Conservation (phyloP, 2,888 invertebrate genomes). For the Boloria euphrosyne region DNA sequence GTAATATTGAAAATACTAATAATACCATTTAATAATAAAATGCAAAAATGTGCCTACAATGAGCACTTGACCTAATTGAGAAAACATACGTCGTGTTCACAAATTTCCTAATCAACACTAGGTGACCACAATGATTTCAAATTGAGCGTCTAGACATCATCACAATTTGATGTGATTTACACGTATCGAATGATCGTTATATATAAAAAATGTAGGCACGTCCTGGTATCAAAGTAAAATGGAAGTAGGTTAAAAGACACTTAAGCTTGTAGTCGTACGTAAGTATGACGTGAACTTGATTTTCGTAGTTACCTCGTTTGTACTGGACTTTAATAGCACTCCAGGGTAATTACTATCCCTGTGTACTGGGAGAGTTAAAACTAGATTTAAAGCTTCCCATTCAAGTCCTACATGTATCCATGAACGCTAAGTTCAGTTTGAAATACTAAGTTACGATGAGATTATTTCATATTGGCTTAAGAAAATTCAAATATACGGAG, state of each 20-base stretch:
- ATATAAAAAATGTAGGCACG: conserved; percentile 36
- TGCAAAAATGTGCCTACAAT: conserved; percentile 40
- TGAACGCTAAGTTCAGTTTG: background rate
- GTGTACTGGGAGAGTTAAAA: background rate
- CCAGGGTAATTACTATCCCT: conserved; percentile 25
- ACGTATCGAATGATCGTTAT: conserved; percentile 47
- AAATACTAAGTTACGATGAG: background rate
- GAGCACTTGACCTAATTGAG: conserved; percentile 55
- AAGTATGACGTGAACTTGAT: conserved; percentile 23
- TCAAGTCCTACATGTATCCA: background rate
- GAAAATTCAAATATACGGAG: background rate
- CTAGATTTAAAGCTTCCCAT: background rate
- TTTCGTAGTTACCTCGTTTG: conserved; percentile 23
- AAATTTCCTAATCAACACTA: conserved; percentile 57
- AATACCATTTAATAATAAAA: conserved; percentile 21
- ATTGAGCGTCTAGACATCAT: conserved; percentile 70
- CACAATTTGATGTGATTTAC: conserved; percentile 61
- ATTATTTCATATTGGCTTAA: background rate
- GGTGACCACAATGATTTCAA: conserved; percentile 59
- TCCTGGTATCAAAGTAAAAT: conserved; percentile 41
- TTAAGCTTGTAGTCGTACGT: conserved; percentile 26
- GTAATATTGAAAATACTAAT: conserved; percentile 6
- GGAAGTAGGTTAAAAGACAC: conserved; percentile 41
- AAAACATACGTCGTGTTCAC: conserved; percentile 47
- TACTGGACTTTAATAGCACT: conserved; percentile 28